Evolutionary conservation across 2,797 vertebrate species (phyloP).

Genomic region (Sebastes hopkinsi): DNA sequence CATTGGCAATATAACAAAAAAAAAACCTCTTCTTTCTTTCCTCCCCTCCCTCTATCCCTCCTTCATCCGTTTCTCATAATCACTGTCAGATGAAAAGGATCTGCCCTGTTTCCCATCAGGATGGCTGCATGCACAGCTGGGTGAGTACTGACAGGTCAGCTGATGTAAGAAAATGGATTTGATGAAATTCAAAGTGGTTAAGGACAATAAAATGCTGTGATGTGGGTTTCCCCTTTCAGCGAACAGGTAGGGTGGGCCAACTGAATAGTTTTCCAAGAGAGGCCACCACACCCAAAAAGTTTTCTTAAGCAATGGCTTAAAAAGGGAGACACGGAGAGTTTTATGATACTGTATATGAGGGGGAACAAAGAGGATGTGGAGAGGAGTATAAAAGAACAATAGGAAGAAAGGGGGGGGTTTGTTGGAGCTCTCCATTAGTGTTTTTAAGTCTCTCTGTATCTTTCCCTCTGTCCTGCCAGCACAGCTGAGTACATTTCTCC

Average conservation of each 20-base stretch:
- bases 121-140: constrained; percentile 35
- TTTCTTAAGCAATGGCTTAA: background rate
- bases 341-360: background rate
- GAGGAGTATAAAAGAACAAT: background rate
- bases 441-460: constrained; percentile 4
- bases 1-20: constrained; percentile 54
- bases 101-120: constrained; percentile 30
- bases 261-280: background rate
- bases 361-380: constrained; percentile 9
- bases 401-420: background rate
- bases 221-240: background rate
- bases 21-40: constrained; percentile 31
- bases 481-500: constrained; percentile 52
- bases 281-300: background rate
- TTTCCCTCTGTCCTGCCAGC: constrained; percentile 24
- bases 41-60: constrained; percentile 12
- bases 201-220: background rate
- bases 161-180: constrained; percentile 37
- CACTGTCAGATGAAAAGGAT: constrained; percentile 48
- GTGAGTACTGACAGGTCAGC: constrained; percentile 9
- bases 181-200: background rate
- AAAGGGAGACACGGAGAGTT: background rate
- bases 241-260: background rate
- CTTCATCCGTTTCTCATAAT: constrained; percentile 51
- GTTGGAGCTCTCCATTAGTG: constrained; percentile 3